Evolutionary conservation across 2,888 invertebrate species (phyloP).

Genomic region (Cremastinae sp.): DNA sequence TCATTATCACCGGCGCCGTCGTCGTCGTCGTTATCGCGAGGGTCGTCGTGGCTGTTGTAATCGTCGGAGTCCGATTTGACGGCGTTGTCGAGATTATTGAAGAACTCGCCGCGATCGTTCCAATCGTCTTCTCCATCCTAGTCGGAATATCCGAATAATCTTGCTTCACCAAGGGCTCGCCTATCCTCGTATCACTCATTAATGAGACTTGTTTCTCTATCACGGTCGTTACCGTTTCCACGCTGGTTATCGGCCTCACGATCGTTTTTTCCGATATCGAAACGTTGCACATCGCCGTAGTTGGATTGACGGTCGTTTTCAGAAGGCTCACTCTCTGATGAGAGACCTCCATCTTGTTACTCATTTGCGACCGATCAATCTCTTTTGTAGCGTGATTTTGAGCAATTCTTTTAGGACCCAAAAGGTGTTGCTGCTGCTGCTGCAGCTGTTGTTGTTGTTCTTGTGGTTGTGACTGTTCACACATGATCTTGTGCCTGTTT

Average conservation of each 20-base stretch:
- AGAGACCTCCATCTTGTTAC: conserved; percentile 67
- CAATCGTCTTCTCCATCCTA: conserved; percentile 16
- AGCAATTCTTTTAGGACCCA: conserved; percentile 69
- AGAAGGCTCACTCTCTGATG: conserved; percentile 74
- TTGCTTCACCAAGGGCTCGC: conserved; percentile 83
- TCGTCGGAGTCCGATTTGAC: conserved; percentile 53
- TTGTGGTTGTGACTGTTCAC: conserved; percentile 56
- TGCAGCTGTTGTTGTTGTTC: conserved; percentile 2
- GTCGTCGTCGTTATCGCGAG: conserved; percentile 22
- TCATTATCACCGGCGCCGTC: conserved; percentile 44
- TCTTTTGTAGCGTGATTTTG: conserved; percentile 73
- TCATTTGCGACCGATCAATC: conserved; percentile 61
- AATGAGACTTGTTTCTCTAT: conserved; percentile 72
- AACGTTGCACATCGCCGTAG: conserved; percentile 58
- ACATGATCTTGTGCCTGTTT: conserved; percentile 70
- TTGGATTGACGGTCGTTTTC: conserved; percentile 67
- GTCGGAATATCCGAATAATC: conserved; percentile 81
- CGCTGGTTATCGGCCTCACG: conserved; percentile 32
- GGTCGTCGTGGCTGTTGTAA: background rate
- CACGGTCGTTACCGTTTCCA: conserved; percentile 22
- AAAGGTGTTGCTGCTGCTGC: conserved; percentile 60
- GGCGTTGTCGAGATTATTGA: background rate
- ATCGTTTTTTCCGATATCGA: conserved; percentile 51
- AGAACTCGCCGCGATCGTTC: background rate
- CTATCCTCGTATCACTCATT: conserved; percentile 78